Base-by-base conservation (phyloP, 2,113 vertebrate genomes). In the Oryzias woworae region DNA sequence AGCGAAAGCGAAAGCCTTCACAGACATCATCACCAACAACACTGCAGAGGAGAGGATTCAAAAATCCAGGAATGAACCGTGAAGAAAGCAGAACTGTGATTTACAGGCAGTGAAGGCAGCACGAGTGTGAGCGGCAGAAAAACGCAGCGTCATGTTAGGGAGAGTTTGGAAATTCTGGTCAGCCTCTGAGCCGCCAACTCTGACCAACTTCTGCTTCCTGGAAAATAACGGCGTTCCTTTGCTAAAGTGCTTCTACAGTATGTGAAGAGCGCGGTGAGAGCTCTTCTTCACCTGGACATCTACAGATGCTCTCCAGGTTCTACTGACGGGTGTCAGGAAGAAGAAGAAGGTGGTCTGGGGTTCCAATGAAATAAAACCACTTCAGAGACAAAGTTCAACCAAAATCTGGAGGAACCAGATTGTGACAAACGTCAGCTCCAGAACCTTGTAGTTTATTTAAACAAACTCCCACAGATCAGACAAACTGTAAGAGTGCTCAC, bases 171-270 rank as follows among this genome's bases (percentile, higher is more conserved):
- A 73, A 76, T 64, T 16, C 4, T 3, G 78, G 69, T 1, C 57
- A 72, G 7, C n/a, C 4, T n/a, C 41, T 16, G 22, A 58, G 53
- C 13, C 0, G 2, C 28, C 10, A 42, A 59, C 43, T 77, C 50
- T 63, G 53, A 57, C 43, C 53, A 62, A 60, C 62, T 52, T 64
- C 14, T 4, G 10, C 20, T 63, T 22, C 36, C 12, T 18, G 28
- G 18, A 2, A 67, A 76, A 73, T 66, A 26, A 58, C 73, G 36
- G 36, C 28, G 26, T 18, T 20, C 4, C 13, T 17, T 16, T 20
- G 5, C 15, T 44, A 60, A 83, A 80, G 77, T 80, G 80, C 71
- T 57, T 65, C 51, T 16, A 15, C 10, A 36, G 36, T 8, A 36
- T 36, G 20, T 20, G 36, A 36, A 36, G 36, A 36, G 31, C 8